Evolutionary conservation across 2,113 vertebrate species (phyloP).

Genomic region (Azemiops feae): DNA sequence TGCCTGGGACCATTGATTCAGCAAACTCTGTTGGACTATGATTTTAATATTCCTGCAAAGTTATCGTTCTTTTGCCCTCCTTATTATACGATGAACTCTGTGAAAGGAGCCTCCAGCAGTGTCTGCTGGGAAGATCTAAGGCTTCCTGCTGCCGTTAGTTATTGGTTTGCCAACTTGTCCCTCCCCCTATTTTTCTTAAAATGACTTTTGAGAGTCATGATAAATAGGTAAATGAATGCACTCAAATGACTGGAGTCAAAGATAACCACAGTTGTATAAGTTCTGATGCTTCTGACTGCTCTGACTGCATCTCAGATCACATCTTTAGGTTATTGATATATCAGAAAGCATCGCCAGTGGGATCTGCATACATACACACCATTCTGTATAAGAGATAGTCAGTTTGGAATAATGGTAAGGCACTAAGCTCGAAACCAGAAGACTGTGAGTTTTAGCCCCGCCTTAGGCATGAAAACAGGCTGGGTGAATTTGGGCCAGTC

Average conservation of each 20-base stretch:
- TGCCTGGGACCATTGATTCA: background rate
- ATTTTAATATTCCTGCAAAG: background rate
- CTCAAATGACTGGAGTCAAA: background rate
- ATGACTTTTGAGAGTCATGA: background rate
- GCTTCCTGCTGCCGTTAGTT: slow-evolving; percentile 30
- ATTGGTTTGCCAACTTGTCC: slow-evolving; percentile 12
- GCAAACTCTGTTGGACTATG: background rate
- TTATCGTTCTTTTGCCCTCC: background rate
- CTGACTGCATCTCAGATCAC: background rate
- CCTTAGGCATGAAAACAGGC: background rate
- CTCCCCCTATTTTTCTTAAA: background rate
- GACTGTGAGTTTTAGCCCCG: background rate
- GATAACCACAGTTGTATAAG: background rate
- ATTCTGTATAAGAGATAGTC: background rate
- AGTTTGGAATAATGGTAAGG: background rate
- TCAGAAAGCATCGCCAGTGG: background rate
- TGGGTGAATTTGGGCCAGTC: background rate
- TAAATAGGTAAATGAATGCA: background rate
- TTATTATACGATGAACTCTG: slow-evolving; percentile 50
- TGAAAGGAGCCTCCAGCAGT: slow-evolving; percentile 26
- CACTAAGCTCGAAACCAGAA: background rate
- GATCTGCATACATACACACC: background rate
- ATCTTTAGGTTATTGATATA: background rate
- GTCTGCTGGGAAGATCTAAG: slow-evolving; percentile 36
- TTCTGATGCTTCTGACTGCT: background rate